phyloP scores from a whole-genome alignment of 1,140 invertebrate genomes.

The Lasaia peninsularis region DNA sequence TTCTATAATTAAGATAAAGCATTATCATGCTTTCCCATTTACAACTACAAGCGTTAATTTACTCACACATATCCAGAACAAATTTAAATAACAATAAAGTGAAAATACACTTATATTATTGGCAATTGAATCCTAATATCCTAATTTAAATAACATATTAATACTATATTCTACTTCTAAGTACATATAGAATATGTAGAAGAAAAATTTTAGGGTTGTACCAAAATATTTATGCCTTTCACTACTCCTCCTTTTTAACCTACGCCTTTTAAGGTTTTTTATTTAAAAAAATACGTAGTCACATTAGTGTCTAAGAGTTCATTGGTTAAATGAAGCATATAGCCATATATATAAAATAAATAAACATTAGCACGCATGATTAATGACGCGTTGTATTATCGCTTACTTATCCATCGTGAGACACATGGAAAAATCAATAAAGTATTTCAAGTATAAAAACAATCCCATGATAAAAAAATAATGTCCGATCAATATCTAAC shows the following conservation, averaged over 20 bases:
- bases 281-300: neutral
- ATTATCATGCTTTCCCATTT: conserved; percentile 61
- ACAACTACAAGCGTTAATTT: conserved; percentile 70
- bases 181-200: neutral
- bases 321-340: conserved; percentile 55
- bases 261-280: neutral
- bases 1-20: conserved; percentile 52
- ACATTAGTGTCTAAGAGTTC: conserved; percentile 12
- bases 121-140: neutral
- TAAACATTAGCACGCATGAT: conserved; percentile 59
- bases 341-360: conserved; percentile 49
- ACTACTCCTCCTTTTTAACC: neutral
- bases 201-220: neutral
- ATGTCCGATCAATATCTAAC: neutral
- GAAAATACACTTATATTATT: conserved; percentile 8
- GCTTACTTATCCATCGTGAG: conserved; percentile 34
- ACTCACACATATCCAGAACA: conserved; percentile 59
- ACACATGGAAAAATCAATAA: neutral
- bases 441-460: neutral
- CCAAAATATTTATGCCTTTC: neutral
- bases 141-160: neutral
- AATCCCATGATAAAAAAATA: neutral
- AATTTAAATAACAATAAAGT: conserved; percentile 19
- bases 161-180: neutral
- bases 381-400: conserved; percentile 44